These are phyloP conservation scores for Pyrrhosoma nymphula DNA, from an alignment of 2,888 invertebrate species.

Conservation along the genomic window DNA sequence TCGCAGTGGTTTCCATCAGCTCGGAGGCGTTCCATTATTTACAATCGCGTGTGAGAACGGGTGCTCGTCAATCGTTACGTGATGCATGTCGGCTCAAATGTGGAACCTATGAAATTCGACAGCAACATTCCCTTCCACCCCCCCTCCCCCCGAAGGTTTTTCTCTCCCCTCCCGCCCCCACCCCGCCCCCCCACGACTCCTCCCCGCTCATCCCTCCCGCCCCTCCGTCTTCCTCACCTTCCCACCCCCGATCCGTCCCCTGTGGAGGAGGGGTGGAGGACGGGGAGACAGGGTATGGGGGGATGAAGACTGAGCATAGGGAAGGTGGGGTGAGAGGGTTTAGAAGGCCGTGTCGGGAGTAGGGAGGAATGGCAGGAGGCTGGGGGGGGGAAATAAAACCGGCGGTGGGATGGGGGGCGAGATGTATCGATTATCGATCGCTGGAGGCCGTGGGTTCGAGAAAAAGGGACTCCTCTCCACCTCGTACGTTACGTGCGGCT, in stretches of 20 bases:
- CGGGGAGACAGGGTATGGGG: not conserved
- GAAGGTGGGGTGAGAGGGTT: not conserved
- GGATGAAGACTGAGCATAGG: not conserved
- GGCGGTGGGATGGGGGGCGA: not conserved
- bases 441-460: constrained; percentile 24
- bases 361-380: not conserved
- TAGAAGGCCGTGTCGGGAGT: not conserved
- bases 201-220: not conserved
- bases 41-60: constrained; percentile 47
- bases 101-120: constrained; percentile 65
- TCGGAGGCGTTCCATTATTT: constrained; percentile 41
- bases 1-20: constrained; percentile 52
- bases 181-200: not conserved
- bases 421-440: constrained; percentile 38
- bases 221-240: not conserved
- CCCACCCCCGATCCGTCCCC: not conserved
- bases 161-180: not conserved
- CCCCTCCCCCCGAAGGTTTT: not conserved
- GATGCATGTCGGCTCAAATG: constrained; percentile 60
- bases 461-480: not conserved
- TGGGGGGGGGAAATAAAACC: not conserved
- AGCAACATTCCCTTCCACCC: constrained; percentile 19
- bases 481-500: not conserved
- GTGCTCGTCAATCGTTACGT: constrained; percentile 53
- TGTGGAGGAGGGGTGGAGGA: not conserved